Percentiles rank a stretch among this genome's conserved stretches.
These are phyloP conservation scores for Argyresthia albistria DNA, from an alignment of 2,888 invertebrate genomes.

Conservation along the genomic window DNA sequence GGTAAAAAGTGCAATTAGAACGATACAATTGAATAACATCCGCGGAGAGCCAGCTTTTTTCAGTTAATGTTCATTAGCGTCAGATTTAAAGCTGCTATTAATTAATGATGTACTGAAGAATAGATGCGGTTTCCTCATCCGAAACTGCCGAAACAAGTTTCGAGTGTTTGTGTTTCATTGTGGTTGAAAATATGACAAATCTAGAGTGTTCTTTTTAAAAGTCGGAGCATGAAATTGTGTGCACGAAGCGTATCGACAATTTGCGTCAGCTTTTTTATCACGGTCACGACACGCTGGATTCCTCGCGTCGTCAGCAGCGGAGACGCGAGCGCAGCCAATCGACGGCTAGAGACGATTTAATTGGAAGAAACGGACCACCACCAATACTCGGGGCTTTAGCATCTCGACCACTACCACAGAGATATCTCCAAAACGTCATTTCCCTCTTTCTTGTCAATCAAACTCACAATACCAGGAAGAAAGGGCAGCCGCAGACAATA, in stretches of 20 bases:
- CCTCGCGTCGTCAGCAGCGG: conserved; percentile 35
- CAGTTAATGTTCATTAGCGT: conserved; percentile 37
- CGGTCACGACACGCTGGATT: conserved; percentile 69
- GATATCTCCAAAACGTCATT: neutral
- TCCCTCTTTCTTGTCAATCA: neutral
- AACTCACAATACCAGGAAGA: conserved; percentile 1
- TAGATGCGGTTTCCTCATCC: conserved; percentile 1
- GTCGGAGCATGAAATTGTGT: conserved; percentile 68
- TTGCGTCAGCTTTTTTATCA: conserved; percentile 70
- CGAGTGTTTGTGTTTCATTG: conserved; percentile 19
- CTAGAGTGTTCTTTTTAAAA: conserved; percentile 52
- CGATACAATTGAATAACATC: conserved; percentile 36
- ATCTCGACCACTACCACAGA: conserved; percentile 10
- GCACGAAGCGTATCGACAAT: conserved; percentile 70
- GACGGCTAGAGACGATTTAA: conserved; percentile 63
- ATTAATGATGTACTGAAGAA: conserved; percentile 21
- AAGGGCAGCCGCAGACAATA: conserved; percentile 4
- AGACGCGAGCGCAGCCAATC: conserved; percentile 43
- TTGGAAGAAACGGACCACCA: conserved; percentile 67
- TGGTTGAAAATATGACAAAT: conserved; percentile 62
- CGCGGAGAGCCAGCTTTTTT: conserved; percentile 21
- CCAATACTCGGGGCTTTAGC: conserved; percentile 56
- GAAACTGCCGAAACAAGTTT: conserved; percentile 19
- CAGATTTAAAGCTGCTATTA: conserved; percentile 30
- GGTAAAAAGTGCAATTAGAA: conserved; percentile 42